phyloP scores from a whole-genome alignment of 2,888 invertebrate genomes.

The Brassicogethes aeneus region DNA sequence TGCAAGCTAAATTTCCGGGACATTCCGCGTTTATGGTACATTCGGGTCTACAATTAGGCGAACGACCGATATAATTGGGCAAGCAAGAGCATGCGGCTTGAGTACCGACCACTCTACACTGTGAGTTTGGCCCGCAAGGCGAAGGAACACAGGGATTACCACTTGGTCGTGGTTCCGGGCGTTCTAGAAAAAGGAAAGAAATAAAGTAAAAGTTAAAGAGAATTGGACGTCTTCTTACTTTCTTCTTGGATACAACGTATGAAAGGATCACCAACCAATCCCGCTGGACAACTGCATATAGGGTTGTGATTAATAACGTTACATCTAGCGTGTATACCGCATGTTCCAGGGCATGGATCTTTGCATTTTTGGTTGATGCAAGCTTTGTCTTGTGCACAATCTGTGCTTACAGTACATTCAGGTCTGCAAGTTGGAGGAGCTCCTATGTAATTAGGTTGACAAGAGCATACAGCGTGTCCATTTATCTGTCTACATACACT shows the following conservation, averaged over 20 bases:
- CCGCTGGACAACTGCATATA: conserved; percentile 69
- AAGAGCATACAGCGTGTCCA: conserved; percentile 72
- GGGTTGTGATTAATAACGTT: conserved; percentile 80
- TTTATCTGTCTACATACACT: conserved; percentile 66
- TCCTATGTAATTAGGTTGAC: conserved; percentile 68
- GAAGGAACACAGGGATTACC: conserved; percentile 72
- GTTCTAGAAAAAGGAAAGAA: conserved; percentile 38
- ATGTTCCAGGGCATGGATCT: conserved; percentile 76
- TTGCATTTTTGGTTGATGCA: conserved; percentile 73
- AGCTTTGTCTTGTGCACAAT: conserved; percentile 71
- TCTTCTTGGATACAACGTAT: conserved; percentile 59
- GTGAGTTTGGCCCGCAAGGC: conserved; percentile 77
- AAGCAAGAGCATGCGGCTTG: conserved; percentile 75
- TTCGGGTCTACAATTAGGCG: conserved; percentile 81
- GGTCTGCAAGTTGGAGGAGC: conserved; percentile 68
- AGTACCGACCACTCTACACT: conserved; percentile 67
- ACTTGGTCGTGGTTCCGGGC: conserved; percentile 42
- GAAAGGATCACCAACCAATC: conserved; percentile 75
- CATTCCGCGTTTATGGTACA: conserved; percentile 81
- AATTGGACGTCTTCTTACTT: conserved; percentile 46
- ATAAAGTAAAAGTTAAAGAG: conserved; percentile 1
- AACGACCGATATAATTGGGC: conserved; percentile 68
- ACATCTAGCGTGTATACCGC: conserved; percentile 73
- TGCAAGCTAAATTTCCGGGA: conserved; percentile 72
- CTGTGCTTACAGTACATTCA: conserved; percentile 75